Conservation (phyloP, 2,113 vertebrate genomes). For the Echinops telfairi region DNA sequence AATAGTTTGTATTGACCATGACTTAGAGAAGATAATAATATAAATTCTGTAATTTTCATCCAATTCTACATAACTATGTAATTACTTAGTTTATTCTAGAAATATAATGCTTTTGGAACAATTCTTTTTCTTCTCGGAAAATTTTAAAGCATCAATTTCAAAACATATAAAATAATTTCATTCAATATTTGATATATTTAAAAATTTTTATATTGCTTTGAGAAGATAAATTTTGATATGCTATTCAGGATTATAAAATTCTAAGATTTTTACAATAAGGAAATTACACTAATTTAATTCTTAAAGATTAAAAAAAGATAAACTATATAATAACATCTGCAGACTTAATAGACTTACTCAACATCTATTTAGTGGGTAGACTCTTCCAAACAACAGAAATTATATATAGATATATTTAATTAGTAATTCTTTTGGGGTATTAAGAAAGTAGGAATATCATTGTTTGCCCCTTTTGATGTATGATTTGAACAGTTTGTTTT, state of each 20-base stretch:
- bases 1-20: conserved; percentile 43
- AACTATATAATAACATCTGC: neutral
- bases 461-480: neutral
- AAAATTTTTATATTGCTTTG: conserved; percentile 57
- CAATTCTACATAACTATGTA: conserved; percentile 51
- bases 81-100: conserved; percentile 60
- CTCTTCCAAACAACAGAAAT: conserved; percentile 19
- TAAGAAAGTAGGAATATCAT: neutral
- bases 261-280: neutral
- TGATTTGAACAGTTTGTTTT: too few relatives aligned
- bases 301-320: conserved; percentile 31
- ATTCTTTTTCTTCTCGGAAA: conserved; percentile 49
- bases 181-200: conserved; percentile 7
- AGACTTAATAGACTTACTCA: conserved; percentile 28
- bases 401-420: conserved; percentile 46
- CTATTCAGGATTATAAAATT: conserved; percentile 28
- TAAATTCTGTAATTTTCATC: conserved; percentile 51
- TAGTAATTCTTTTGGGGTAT: conserved; percentile 31
- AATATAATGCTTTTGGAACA: conserved; percentile 30
- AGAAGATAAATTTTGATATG: conserved; percentile 40
- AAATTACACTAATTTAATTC: conserved; percentile 56
- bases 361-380: neutral
- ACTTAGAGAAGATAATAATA: conserved; percentile 43
- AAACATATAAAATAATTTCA: conserved; percentile 58
- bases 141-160: conserved; percentile 50